These are phyloP conservation scores for Ispidina picta DNA, from an alignment of 2,797 vertebrate genomes.

Conservation along the genomic window DNA sequence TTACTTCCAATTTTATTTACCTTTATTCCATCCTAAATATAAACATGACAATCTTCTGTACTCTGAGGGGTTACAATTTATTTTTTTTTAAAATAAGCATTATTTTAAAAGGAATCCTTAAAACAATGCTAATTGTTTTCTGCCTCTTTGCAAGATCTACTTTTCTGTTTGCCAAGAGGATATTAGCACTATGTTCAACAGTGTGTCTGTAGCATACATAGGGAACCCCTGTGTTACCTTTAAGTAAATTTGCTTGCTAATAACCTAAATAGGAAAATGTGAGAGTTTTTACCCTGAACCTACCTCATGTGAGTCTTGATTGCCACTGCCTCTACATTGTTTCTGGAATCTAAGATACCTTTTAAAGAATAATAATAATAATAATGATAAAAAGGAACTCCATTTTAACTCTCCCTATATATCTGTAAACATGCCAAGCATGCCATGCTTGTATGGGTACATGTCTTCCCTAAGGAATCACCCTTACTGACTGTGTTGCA, in stretches of 20 bases:
- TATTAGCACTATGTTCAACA: neutral
- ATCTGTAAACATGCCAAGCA: neutral
- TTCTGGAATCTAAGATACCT: neutral
- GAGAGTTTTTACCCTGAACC: neutral
- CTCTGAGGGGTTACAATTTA: neutral
- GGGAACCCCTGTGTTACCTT: neutral
- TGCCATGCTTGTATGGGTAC: neutral
- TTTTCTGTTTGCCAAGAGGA: neutral
- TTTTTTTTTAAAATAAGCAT: fast-evolving
- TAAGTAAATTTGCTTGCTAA: neutral
- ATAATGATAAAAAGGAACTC: neutral
- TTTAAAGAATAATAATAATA: too few species aligned
- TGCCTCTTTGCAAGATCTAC: neutral
- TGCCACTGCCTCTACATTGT: neutral
- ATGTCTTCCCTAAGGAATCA: neutral
- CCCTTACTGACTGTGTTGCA: neutral
- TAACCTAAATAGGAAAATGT: neutral
- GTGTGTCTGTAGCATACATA: neutral
- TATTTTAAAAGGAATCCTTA: neutral
- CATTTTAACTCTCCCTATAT: neutral
- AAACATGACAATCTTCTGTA: neutral
- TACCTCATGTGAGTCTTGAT: neutral
- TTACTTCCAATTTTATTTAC: neutral
- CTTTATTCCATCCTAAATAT: neutral
- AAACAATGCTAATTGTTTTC: neutral